A percentile compares a stretch with the other conserved stretches of the same genome.
Conservation (phyloP, 2,113 vertebrate species). For the Puffinus mauretanicus region DNA sequence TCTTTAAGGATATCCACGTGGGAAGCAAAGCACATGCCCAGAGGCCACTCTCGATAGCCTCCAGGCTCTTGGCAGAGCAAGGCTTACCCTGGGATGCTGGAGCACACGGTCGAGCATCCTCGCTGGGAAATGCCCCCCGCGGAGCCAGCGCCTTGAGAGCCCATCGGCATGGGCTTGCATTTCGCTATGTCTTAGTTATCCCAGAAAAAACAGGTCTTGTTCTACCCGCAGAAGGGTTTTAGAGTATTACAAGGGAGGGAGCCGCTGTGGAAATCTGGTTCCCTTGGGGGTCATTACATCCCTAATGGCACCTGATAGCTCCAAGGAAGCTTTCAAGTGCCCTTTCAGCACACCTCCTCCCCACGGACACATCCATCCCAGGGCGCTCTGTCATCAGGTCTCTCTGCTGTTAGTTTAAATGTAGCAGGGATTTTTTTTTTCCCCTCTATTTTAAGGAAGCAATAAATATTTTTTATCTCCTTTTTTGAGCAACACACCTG, state of each 20-base stretch:
- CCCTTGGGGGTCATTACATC: neutral
- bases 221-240: rapidly evolving
- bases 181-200: rapidly evolving
- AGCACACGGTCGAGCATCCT: rapidly evolving
- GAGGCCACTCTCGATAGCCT: neutral
- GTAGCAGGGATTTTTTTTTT: rapidly evolving
- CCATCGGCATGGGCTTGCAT: rapidly evolving
- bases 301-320: conserved; percentile 37
- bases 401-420: neutral
- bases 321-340: conserved; percentile 26
- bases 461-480: neutral
- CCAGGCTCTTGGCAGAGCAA: neutral
- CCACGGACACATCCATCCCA: neutral
- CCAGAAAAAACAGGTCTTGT: neutral
- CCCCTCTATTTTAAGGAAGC: neutral
- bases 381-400: neutral
- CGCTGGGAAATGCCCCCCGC: rapidly evolving
- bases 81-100: neutral
- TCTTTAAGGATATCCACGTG: neutral
- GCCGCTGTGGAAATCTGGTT: neutral
- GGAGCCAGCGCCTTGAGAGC: neutral
- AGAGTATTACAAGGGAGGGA: neutral
- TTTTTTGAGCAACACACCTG: neutral
- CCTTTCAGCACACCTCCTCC: conserved; percentile 25
- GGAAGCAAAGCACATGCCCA: neutral